These are phyloP conservation scores for Lates calcarifer DNA, from an alignment of 2,113 vertebrate species.

Conservation along the genomic window DNA sequence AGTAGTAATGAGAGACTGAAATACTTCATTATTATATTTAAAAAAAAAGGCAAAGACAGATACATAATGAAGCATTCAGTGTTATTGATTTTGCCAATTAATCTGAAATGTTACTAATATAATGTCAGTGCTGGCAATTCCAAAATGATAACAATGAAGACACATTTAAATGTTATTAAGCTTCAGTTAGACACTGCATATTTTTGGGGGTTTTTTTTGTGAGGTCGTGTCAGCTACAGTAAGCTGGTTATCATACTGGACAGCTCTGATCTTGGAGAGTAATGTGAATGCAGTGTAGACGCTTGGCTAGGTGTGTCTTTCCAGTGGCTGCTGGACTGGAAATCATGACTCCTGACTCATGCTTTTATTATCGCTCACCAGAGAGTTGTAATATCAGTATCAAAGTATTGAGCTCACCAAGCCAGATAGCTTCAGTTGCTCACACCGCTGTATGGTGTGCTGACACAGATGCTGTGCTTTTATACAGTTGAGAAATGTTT, in stretches of 20 bases:
- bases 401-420: conserved; percentile 29
- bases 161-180: neutral
- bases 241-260: neutral
- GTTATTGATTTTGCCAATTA: no score
- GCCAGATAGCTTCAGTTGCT: conserved; percentile 13
- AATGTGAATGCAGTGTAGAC: conserved; percentile 35
- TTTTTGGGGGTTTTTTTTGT: no score
- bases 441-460: neutral
- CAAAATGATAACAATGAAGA: neutral
- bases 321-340: conserved; percentile 43
- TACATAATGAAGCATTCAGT: no score
- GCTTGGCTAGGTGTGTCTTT: conserved; percentile 40
- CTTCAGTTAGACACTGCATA: neutral
- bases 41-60: neutral
- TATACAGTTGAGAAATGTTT: neutral
- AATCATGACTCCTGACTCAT: conserved; percentile 58
- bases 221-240: neutral
- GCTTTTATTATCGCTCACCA: conserved; percentile 43
- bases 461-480: conserved; percentile 8
- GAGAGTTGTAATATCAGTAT: conserved; percentile 39
- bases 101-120: no score
- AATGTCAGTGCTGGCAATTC: neutral
- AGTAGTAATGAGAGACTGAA: no score
- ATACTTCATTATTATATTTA: no score
- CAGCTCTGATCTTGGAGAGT: conserved; percentile 23